Percentiles rank a stretch among this genome's conserved stretches.
phyloP scores from a whole-genome alignment of 2,888 invertebrate genomes.

The Cheilosia impressa region DNA sequence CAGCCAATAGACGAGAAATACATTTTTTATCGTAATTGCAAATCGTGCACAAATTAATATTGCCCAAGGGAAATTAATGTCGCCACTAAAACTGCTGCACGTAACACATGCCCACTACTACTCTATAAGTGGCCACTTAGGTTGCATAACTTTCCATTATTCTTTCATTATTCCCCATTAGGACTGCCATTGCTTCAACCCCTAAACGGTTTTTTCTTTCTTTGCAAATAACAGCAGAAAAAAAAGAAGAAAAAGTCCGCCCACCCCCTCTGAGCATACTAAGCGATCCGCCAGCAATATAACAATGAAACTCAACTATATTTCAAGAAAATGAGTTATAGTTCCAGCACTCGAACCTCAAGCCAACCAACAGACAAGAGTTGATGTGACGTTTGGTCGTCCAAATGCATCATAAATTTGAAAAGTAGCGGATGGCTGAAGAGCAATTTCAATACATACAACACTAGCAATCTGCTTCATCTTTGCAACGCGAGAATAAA shows the following conservation, averaged over 20 bases:
- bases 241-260: background rate
- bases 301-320: background rate
- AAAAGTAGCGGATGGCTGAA: conserved; percentile 13
- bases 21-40: background rate
- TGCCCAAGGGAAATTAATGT: background rate
- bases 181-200: conserved; percentile 43
- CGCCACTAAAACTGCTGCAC: conserved; percentile 22
- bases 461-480: background rate
- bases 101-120: background rate
- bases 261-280: background rate
- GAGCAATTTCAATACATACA: background rate
- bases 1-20: background rate
- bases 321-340: background rate
- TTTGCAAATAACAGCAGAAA: background rate
- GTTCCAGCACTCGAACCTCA: background rate
- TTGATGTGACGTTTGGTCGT: conserved; percentile 44
- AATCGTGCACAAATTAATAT: background rate
- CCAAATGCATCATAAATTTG: conserved; percentile 54
- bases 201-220: conserved; percentile 4
- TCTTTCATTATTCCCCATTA: conserved; percentile 42
- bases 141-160: conserved; percentile 56
- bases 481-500: background rate
- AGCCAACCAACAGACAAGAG: background rate
- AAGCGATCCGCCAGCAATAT: background rate
- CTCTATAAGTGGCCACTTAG: conserved; percentile 52